Evolutionary conservation across 1,140 invertebrate genomes (phyloP), one percentile per base, ranked within the genome.

Genomic region (Trachelipus rathkii): DNA sequence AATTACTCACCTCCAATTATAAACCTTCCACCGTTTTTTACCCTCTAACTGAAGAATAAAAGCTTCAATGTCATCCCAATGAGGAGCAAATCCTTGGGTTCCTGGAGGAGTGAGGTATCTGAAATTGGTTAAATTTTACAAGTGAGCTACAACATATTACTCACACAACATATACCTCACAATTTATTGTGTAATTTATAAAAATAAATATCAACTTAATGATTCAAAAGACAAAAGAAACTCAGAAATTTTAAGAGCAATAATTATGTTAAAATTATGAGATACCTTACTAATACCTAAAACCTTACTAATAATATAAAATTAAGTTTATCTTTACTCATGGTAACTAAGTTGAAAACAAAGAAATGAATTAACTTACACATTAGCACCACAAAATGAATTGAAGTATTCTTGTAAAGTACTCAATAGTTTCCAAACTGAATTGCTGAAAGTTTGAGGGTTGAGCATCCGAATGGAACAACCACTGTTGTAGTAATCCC

Each of bases 31-130:
- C 78, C 91, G 88, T 86, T 99, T 99, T 82, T 92, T 91, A 0
- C 97, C 97, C 87, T 99, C 97, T 9, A 98, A 85, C 87, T 99
- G 97, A 53, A 99, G 83, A 75, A 99, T 90, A 85, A 99, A 99
- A 15, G 96, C 97, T 87, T 99, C 97, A 82, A 99, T 98, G 83
- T 99, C 97, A 87, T 99, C 97, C 86, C 92, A 99, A 86, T 99
- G 96, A 0, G 97, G 96, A 2, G 97, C 96, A 88, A 99, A 99
- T 0, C 97, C 96, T 88, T 98, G 96, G 82, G 92, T 93, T 75
- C 92, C 91, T 10, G 95, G 91, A 15, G 97, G 97, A n/a, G 97
- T 98, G 69, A 99, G 84, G 84, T 98, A 99, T 13, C 88, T 88
- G 79, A 67, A 82, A 73, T n/a, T n/a, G 44, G 50, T 72, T 75